phyloP scores from a whole-genome alignment of 2,113 vertebrate species.

The Lampris megalopsis region DNA sequence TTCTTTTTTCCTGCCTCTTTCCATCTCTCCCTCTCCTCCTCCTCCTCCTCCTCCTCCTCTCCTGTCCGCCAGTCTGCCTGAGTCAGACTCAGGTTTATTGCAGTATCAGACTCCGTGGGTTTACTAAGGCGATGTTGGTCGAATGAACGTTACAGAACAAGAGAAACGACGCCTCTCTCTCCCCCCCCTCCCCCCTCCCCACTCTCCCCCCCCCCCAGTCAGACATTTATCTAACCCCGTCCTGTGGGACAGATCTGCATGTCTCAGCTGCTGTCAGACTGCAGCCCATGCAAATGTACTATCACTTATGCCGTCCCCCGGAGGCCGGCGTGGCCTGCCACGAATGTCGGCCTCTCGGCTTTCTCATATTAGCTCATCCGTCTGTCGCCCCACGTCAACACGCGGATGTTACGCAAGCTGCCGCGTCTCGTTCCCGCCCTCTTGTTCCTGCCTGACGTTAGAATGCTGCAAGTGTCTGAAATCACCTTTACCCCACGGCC shows the following conservation, averaged over 20 bases:
- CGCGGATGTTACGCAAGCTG: conserved; percentile 29
- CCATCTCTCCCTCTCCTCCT: background rate
- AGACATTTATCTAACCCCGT: conserved; percentile 3
- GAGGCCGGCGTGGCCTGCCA: background rate
- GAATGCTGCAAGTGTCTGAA: too few species aligned
- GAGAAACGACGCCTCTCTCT: background rate
- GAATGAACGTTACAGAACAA: too few species aligned
- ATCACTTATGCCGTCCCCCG: conserved; percentile 5
- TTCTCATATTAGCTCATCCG: conserved; percentile 38
- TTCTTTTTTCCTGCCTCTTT: background rate
- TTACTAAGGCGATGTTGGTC: too few species aligned
- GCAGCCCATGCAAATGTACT: conserved; percentile 25
- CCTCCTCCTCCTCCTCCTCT: background rate
- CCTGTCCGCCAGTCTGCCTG: background rate
- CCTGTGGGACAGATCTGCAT: background rate
- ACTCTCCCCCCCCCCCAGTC: conserved; percentile 2
- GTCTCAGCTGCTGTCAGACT: conserved; percentile 45
- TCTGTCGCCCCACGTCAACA: conserved; percentile 44
- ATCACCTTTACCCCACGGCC: too few species aligned
- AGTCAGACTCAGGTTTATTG: too few species aligned
- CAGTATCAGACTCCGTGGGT: too few species aligned
- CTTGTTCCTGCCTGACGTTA: too few species aligned
- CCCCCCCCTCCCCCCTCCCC: background rate
- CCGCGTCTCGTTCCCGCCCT: background rate
- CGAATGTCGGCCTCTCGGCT: conserved; percentile 21